Conservation (phyloP, 1,140 invertebrate genomes). For the Wasmannia auropunctata region DNA sequence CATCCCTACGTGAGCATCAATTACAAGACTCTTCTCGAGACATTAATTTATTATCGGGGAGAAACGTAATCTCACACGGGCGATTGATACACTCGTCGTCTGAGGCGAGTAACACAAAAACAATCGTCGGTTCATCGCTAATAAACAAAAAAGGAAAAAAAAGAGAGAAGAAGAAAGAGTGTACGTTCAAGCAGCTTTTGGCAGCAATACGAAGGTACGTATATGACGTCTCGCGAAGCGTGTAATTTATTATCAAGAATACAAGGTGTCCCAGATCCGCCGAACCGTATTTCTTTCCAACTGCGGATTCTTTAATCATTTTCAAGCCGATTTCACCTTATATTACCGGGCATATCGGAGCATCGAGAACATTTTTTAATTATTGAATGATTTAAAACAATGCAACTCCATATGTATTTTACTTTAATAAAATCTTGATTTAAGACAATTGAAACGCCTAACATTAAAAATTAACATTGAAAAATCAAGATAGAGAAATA, state of each 20-base stretch:
- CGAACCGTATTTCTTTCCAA: background rate
- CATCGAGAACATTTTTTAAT: background rate
- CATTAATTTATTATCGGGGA: constrained; percentile 81
- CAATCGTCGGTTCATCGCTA: constrained; percentile 26
- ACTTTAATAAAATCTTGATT: background rate
- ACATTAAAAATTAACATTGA: constrained; percentile 22
- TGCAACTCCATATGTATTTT: background rate
- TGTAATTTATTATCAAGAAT: constrained; percentile 37
- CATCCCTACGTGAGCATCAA: constrained; percentile 78
- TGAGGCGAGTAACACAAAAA: constrained; percentile 68
- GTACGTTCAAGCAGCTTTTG: constrained; percentile 65
- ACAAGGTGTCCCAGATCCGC: background rate
- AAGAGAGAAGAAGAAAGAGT: background rate
- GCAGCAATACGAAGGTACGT: constrained; percentile 69
- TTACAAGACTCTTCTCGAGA: constrained; percentile 77
- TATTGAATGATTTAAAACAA: background rate
- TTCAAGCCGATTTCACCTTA: background rate
- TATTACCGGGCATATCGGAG: background rate
- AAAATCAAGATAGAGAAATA: background rate
- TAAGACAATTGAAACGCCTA: background rate
- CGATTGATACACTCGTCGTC: constrained; percentile 68
- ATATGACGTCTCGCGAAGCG: constrained; percentile 24
- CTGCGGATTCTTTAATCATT: background rate
- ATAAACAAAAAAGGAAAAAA: constrained; percentile 15
- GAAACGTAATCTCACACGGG: constrained; percentile 72